Evolutionary conservation across 2,113 vertebrate species (phyloP).

Genomic region (Canis aureus): DNA sequence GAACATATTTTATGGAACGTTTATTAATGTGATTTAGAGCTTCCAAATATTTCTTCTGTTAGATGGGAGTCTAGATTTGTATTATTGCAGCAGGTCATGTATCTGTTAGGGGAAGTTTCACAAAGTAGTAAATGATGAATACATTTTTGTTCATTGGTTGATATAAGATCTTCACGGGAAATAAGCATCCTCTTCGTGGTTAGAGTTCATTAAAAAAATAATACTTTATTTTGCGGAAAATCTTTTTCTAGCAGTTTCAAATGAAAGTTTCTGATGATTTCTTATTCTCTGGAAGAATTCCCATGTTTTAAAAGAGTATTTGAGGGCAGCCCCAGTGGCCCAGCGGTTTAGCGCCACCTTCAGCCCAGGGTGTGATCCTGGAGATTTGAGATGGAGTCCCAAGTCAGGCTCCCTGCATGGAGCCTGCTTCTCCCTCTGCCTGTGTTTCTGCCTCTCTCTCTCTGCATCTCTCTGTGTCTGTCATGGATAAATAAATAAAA

Average conservation of each 20-base stretch:
- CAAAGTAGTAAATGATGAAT: background rate
- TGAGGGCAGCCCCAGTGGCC: background rate
- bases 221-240: background rate
- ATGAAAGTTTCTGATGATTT: background rate
- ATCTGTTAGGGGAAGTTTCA: background rate
- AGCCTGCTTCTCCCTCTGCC: too few species aligned
- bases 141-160: background rate
- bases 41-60: background rate
- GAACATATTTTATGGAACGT: background rate
- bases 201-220: background rate
- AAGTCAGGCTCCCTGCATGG: too few species aligned
- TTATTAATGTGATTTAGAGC: background rate
- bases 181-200: background rate
- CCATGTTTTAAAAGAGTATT: background rate
- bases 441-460: too few species aligned
- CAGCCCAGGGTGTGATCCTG: too few species aligned
- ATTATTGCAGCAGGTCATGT: background rate
- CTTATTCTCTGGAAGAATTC: background rate
- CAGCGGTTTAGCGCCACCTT: too few species aligned
- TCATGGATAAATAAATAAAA: too few species aligned
- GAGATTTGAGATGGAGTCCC: too few species aligned
- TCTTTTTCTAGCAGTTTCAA: slow-evolving; percentile 22
- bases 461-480: too few species aligned
- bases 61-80: background rate
- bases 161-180: background rate